Conservation (phyloP, 2,797 vertebrate genomes). For the Pangasius macronema region DNA sequence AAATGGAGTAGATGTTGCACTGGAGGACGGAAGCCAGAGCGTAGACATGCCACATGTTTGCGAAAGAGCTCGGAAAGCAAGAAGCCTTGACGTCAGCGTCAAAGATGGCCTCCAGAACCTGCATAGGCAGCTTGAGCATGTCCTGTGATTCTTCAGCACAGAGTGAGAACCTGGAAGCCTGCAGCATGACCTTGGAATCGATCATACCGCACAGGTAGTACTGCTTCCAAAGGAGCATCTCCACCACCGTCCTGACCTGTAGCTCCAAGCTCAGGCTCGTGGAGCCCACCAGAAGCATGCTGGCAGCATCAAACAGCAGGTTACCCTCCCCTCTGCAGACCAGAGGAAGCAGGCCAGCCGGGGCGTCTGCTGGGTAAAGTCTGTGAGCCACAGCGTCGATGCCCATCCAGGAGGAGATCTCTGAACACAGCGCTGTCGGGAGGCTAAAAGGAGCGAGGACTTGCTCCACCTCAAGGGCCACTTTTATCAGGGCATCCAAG, state of each 20-base stretch:
- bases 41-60: slow-evolving; percentile 97
- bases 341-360: slow-evolving; percentile 83
- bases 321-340: slow-evolving; percentile 88
- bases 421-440: slow-evolving; percentile 73
- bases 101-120: slow-evolving; percentile 91
- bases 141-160: slow-evolving; percentile 88
- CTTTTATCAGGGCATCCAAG: slow-evolving; percentile 79
- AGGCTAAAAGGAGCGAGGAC: slow-evolving; percentile 80
- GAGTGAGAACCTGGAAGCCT: slow-evolving; percentile 91
- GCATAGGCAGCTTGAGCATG: slow-evolving; percentile 85
- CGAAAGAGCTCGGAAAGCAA: slow-evolving; percentile 90
- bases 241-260: slow-evolving; percentile 91
- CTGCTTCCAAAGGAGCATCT: slow-evolving; percentile 91
- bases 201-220: slow-evolving; percentile 96
- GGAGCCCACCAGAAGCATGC: slow-evolving; percentile 85
- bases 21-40: slow-evolving; percentile 88
- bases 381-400: slow-evolving; percentile 82
- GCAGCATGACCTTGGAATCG: slow-evolving; percentile 96
- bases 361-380: slow-evolving; percentile 89
- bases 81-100: slow-evolving; percentile 94
- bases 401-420: slow-evolving; percentile 79
- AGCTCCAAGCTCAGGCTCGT: slow-evolving; percentile 86
- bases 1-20: slow-evolving; percentile 92
- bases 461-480: slow-evolving; percentile 80
- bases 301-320: slow-evolving; percentile 88